These are phyloP conservation scores for Opisthograptis luteolata DNA, from an alignment of 2,888 invertebrate genomes.

Conservation along the genomic window DNA sequence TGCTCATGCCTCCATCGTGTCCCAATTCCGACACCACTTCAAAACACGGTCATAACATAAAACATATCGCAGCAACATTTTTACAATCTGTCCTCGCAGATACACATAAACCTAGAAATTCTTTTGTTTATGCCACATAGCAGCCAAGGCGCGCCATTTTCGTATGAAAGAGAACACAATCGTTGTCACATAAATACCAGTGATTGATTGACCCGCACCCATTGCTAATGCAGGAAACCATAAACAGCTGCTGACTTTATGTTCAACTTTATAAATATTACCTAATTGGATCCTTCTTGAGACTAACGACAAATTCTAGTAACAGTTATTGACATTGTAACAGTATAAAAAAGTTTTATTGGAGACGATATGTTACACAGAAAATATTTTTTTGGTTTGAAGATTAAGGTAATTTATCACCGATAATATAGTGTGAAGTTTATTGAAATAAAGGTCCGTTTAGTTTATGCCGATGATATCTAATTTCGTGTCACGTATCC, in stretches of 20 bases:
- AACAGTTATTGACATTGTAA: slow-evolving; percentile 48
- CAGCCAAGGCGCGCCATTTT: slow-evolving; percentile 50
- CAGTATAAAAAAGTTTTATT: slow-evolving; percentile 34
- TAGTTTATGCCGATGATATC: slow-evolving; percentile 38
- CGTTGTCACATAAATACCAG: slow-evolving; percentile 78
- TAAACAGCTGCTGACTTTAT: slow-evolving; percentile 78
- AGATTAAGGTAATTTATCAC: slow-evolving; percentile 16
- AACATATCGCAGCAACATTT: slow-evolving; percentile 45
- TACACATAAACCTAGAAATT: slow-evolving; percentile 36
- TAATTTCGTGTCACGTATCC: slow-evolving; percentile 34
- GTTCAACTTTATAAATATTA: slow-evolving; percentile 43
- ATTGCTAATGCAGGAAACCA: slow-evolving; percentile 77
- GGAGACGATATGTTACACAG: not conserved
- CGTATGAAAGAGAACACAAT: slow-evolving; percentile 62
- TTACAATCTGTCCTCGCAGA: slow-evolving; percentile 35
- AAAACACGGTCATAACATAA: slow-evolving; percentile 44
- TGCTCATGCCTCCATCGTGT: slow-evolving; percentile 48
- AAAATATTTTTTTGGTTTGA: not conserved
- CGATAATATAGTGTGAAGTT: not conserved
- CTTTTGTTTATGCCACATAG: slow-evolving; percentile 54
- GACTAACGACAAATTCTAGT: slow-evolving; percentile 53
- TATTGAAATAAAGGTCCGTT: slow-evolving; percentile 25
- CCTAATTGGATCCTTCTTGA: slow-evolving; percentile 35
- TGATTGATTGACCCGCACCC: slow-evolving; percentile 82
- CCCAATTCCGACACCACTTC: slow-evolving; percentile 45